A percentile compares a stretch with the other conserved stretches of the same genome.
These are phyloP conservation scores for Passer montanus DNA, from an alignment of 2,113 vertebrate genomes.

Conservation along the genomic window DNA sequence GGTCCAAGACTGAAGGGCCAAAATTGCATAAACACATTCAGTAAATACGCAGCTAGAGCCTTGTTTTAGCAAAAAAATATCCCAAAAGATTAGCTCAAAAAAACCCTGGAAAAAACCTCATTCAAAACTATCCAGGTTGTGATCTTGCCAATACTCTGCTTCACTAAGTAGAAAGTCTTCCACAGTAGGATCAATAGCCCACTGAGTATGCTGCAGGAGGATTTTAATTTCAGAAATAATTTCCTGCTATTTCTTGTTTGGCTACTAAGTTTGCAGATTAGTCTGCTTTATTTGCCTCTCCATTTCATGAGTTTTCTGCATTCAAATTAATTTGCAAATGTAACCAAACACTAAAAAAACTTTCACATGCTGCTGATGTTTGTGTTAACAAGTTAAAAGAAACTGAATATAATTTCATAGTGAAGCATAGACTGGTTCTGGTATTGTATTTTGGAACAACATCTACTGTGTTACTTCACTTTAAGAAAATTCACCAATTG, in stretches of 20 bases:
- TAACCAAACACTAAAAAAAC: not conserved
- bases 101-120: accelerated
- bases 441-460: not conserved
- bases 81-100: not conserved
- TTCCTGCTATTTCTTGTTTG: not conserved
- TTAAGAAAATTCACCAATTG: not conserved
- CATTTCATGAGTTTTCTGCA: not conserved
- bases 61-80: not conserved
- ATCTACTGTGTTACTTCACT: not conserved
- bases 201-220: not conserved
- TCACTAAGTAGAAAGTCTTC: not conserved
- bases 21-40: not conserved
- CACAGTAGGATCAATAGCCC: not conserved
- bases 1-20: not conserved
- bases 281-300: not conserved
- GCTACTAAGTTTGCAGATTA: not conserved
- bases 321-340: not conserved
- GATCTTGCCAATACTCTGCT: not conserved
- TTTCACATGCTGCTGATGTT: not conserved
- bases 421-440: not conserved
- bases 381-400: not conserved
- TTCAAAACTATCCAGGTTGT: not conserved
- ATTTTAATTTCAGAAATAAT: not conserved
- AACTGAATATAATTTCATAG: not conserved
- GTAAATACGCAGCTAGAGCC: not conserved